Conservation (phyloP, 2,797 vertebrate genomes). For the Gallinago stenura region DNA sequence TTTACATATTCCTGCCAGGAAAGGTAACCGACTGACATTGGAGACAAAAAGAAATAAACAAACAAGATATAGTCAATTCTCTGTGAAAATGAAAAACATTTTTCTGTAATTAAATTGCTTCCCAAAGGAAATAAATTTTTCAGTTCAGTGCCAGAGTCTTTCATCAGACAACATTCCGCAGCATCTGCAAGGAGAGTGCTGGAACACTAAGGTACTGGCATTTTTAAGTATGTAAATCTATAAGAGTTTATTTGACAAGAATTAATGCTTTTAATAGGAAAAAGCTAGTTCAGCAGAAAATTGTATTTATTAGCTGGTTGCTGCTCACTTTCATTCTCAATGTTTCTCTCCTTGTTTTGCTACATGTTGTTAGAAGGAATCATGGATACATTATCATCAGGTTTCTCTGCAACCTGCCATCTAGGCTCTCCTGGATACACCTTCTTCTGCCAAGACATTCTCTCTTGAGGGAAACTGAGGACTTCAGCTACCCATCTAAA, state of each 20-base stretch:
- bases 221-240: neutral
- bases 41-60: constrained; percentile 34
- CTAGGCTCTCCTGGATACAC: neutral
- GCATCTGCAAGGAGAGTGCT: neutral
- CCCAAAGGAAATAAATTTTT: constrained; percentile 46
- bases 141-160: neutral
- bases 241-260: neutral
- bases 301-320: neutral
- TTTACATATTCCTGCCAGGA: constrained; percentile 30
- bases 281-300: neutral
- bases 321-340: neutral
- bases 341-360: neutral
- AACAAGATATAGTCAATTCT: constrained; percentile 16
- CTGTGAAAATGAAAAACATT: constrained; percentile 11
- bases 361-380: neutral
- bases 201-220: neutral
- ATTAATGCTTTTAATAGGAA: neutral
- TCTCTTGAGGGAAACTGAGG: neutral
- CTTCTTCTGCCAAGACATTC: neutral
- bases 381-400: neutral
- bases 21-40: neutral
- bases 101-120: constrained; percentile 49
- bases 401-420: neutral
- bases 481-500: neutral
- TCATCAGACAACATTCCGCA: neutral